phyloP scores from a whole-genome alignment of 64 coral and sea anemone species.

The Dendrophyllia cribrosa region DNA sequence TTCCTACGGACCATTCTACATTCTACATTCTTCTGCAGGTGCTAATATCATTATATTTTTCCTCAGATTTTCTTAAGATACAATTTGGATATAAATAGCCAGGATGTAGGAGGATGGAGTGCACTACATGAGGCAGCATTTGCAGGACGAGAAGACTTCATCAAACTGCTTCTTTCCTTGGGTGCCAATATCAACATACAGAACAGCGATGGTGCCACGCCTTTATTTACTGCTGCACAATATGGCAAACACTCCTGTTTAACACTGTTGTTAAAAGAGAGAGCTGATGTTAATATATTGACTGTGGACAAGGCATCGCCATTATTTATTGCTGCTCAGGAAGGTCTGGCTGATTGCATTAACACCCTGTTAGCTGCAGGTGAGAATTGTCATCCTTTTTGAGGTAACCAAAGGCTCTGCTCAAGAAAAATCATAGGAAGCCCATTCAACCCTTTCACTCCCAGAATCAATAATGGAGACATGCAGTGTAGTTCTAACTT shows the following conservation, averaged over 20 bases:
- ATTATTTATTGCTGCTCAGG: slow-evolving; percentile 84
- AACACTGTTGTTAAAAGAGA: slow-evolving; percentile 51
- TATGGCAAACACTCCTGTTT: slow-evolving; percentile 75
- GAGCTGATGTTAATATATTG: slow-evolving; percentile 53
- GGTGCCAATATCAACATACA: slow-evolving; percentile 54
- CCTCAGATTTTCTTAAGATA: slow-evolving; percentile 67
- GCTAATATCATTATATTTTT: not conserved
- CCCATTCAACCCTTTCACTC: too few species aligned
- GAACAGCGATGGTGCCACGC: slow-evolving; percentile 84
- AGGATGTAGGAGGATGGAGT: slow-evolving; percentile 87
- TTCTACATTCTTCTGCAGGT: not conserved
- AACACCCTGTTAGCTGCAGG: slow-evolving; percentile 60
- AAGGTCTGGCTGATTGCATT: slow-evolving; percentile 69
- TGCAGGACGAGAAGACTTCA: slow-evolving; percentile 46
- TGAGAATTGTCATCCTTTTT: not conserved
- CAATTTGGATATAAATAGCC: slow-evolving; percentile 50
- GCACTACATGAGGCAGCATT: slow-evolving; percentile 87
- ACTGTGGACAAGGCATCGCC: slow-evolving; percentile 76
- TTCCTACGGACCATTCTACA: too few species aligned
- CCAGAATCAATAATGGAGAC: too few species aligned
- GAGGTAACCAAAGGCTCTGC: too few species aligned
- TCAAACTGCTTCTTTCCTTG: slow-evolving; percentile 36
- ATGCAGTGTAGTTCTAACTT: too few species aligned
- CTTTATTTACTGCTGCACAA: slow-evolving; percentile 75
- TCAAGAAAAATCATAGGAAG: too few species aligned